Evolutionary conservation across 1,140 invertebrate genomes (phyloP), one percentile per base, ranked within the genome.

Genomic region (Apocrypta bakeri): DNA sequence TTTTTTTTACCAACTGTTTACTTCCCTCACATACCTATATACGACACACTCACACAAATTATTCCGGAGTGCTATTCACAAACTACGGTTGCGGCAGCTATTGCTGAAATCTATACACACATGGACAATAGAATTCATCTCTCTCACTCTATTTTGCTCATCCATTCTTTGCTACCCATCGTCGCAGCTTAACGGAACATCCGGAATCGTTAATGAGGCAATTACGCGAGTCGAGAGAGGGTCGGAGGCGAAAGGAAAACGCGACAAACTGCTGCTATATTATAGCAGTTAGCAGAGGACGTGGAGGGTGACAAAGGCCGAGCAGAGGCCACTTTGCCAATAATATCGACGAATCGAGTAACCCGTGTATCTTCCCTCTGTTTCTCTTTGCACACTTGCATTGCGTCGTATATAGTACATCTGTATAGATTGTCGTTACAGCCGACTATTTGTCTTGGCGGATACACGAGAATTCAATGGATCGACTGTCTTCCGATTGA

Each of bases 191-290:
- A 61, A 73, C 69, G 72, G 56, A 75, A 68, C 56, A 64, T 81
- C 79, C 79, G 56, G 40, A 68, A 42, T 81, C 61, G 71, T 75
- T 81, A 74, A 75, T 68, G 72, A 81, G 40, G 37, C 63, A 75
- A 81, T 81, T 75, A 68, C 56, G 40, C 33, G 29, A 79, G 6
- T 8, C 14, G 33, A 33, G 33, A 21, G 33, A 33, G 33, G 17
- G 69, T 29, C 12, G 29, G 64, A 17, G 33, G n/a, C n/a, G 27
- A 71, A 31, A 17, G 61, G 14, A 24, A 25, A 64, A 21, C 56
- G 27, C 33, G 71, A 73, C 71, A 73, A 73, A 73, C 71, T 73
- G n/a, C 71, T 68, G 25, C 64, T 25, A 11, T 9, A 37, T 68
- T 7, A 68, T 0, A 66, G 24, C 7, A 1, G 27, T 0, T 25